phyloP scores from a whole-genome alignment of 2,797 vertebrate species.

The Anguilla anguilla region DNA sequence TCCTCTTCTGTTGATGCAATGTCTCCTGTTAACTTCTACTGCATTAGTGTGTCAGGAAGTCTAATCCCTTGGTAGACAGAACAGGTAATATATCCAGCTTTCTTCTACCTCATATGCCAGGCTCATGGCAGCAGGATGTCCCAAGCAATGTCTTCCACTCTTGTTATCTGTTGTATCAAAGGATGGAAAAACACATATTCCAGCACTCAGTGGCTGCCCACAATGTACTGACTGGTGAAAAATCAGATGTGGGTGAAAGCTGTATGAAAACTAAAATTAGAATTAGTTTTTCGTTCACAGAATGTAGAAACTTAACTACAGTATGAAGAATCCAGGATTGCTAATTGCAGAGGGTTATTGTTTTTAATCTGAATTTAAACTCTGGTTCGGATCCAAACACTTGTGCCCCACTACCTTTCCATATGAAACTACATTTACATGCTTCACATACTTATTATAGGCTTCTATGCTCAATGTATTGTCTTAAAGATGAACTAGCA shows the following conservation, averaged over 20 bases:
- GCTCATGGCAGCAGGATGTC: neutral
- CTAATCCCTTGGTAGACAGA: neutral
- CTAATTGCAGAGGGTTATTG: too few species aligned
- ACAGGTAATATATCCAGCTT: neutral
- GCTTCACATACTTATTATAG: too few species aligned
- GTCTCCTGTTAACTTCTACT: neutral
- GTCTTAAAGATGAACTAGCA: too few species aligned
- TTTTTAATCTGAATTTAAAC: too few species aligned
- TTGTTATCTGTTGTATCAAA: too few species aligned
- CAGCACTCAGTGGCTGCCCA: neutral
- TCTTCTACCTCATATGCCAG: neutral
- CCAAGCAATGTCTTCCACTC: neutral
- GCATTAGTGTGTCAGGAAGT: neutral
- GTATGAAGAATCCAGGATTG: neutral
- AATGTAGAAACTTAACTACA: neutral
- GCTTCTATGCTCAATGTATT: too few species aligned
- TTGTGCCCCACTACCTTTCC: too few species aligned
- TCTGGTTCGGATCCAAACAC: too few species aligned
- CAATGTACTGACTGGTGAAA: neutral
- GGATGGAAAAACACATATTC: neutral
- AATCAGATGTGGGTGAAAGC: neutral
- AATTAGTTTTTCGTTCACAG: neutral
- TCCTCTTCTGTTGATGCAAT: conserved; percentile 8
- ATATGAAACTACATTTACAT: too few species aligned
- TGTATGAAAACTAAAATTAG: neutral